Evolutionary conservation across 2,797 vertebrate species (phyloP), one percentile per base, ranked within the genome.

Genomic region (Glyptemys insculpta): DNA sequence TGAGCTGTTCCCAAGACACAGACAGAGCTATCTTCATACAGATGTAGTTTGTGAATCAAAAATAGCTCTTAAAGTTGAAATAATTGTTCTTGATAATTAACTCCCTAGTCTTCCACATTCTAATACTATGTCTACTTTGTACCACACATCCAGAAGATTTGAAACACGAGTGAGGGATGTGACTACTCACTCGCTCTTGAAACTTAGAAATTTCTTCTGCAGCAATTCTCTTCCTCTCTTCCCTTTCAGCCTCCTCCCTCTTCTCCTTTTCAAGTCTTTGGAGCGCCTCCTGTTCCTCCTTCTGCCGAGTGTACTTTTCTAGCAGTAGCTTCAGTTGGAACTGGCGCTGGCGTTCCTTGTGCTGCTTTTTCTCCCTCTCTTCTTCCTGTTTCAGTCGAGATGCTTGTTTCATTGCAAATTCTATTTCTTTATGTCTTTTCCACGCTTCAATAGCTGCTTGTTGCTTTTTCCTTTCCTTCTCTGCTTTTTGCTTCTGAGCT

Each of bases 181-280:
- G 52, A 80, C 53, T 52, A 96, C 98, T 94, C 93, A 99, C 99
- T 98, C 99, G 98, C 91, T 99, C 98, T 95, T 98, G 99, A 95
- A 99, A 99, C 85, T 90, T 98, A 92, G 96, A 98, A 95, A 99
- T 99, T 96, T 97, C 98, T 91, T 97, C 97, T 56, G 97, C 90
- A 59, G 98, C 98, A 50, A 85, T 97, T 95, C 95, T 98, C 94
- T 97, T 98, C 91, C 95, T 99, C 97, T 98, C 97, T 53, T 99
- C 98, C 92, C 96, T 97, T 96, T 99, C 98, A n/a, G 93, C 96
- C 94, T 98, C 97, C 88, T 99, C 98, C 76, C 96, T 97, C 41
- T 97, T 97, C 96, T 98, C 98, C 72, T 93, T 98, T 97, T 97
- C 98, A 92, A 98, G 97, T 80, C 87, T 97, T 86, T 98, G 85